These are phyloP conservation scores for Pteropus rufus DNA, from an alignment of 2,797 vertebrate genomes.

Conservation along the genomic window DNA sequence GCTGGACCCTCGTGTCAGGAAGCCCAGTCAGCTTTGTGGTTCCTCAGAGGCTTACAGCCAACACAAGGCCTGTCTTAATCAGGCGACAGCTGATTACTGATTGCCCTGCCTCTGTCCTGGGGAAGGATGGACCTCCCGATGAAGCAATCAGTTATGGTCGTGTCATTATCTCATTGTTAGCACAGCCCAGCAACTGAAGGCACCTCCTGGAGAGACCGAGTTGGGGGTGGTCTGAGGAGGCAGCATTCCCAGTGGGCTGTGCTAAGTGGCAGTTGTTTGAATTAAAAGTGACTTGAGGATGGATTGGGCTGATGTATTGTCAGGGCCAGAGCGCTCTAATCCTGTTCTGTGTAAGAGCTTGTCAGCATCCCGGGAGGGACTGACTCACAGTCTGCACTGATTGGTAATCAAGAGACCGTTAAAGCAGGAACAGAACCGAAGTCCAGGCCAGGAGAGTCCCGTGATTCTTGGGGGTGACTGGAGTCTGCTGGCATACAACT, in stretches of 20 bases:
- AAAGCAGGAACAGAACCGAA: background rate
- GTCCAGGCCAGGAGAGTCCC: background rate
- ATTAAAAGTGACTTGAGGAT: background rate
- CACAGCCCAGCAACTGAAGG: background rate
- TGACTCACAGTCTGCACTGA: background rate
- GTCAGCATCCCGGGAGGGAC: background rate
- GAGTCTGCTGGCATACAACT: background rate
- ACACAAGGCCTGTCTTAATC: background rate
- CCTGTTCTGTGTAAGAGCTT: background rate
- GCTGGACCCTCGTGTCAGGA: background rate
- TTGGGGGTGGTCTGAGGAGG: background rate
- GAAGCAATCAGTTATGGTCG: background rate
- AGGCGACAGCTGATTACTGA: background rate
- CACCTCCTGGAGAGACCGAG: background rate
- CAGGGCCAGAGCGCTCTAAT: background rate
- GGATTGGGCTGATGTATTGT: background rate
- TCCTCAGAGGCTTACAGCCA: background rate
- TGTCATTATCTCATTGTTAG: background rate
- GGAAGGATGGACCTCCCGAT: background rate
- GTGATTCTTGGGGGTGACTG: background rate
- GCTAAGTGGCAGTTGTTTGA: background rate
- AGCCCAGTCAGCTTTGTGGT: background rate
- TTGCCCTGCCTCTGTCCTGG: background rate
- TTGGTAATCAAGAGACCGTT: slow-evolving; percentile 7
- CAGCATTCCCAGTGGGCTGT: background rate